A percentile compares a stretch with the other conserved stretches of the same genome.
Evolutionary conservation across 2,113 vertebrate species (phyloP).

Genomic region (Hippocampus guttulatus): DNA sequence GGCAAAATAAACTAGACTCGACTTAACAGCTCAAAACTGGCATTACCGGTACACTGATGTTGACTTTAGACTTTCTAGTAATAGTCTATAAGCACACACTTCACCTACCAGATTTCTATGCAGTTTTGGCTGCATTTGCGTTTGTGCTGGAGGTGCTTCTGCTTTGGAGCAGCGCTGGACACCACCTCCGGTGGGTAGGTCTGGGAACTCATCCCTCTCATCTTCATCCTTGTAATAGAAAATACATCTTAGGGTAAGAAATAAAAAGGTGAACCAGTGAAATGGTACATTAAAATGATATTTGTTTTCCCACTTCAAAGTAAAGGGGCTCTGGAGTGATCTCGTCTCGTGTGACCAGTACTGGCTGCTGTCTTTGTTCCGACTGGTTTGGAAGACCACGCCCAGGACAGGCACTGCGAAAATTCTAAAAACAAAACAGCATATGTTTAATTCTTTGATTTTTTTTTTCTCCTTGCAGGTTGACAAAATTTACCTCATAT

Average conservation of each 20-base stretch:
- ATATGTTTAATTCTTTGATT: too few species aligned
- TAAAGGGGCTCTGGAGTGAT: slow-evolving; percentile 83
- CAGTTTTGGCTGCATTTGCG: slow-evolving; percentile 81
- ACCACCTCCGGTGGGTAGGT: slow-evolving; percentile 76
- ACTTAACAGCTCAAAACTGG: not conserved
- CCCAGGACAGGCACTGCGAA: slow-evolving; percentile 49
- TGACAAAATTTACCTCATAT: not conserved
- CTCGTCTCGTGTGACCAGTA: slow-evolving; percentile 63
- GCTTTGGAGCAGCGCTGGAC: slow-evolving; percentile 71
- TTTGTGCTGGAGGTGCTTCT: slow-evolving; percentile 76
- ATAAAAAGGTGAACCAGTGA: not conserved
- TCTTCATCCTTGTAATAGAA: slow-evolving; percentile 81
- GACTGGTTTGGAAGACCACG: slow-evolving; percentile 55
- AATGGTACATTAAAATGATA: not conserved
- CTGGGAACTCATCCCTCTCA: slow-evolving; percentile 89
- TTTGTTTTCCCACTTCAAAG: slow-evolving; percentile 79
- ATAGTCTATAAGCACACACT: not conserved
- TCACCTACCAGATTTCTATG: slow-evolving; percentile 81
- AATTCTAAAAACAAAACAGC: slow-evolving; percentile 44
- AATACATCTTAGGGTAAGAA: slow-evolving; percentile 4
- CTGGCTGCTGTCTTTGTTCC: slow-evolving; percentile 71
- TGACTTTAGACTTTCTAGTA: not conserved
- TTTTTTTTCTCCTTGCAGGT: too few species aligned
- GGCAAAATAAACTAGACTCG: not conserved
- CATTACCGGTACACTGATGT: not conserved